A percentile compares a stretch with the other conserved stretches of the same genome.
phyloP scores from a whole-genome alignment of 2,113 vertebrate species.

The Sarotherodon lohbergeri region DNA sequence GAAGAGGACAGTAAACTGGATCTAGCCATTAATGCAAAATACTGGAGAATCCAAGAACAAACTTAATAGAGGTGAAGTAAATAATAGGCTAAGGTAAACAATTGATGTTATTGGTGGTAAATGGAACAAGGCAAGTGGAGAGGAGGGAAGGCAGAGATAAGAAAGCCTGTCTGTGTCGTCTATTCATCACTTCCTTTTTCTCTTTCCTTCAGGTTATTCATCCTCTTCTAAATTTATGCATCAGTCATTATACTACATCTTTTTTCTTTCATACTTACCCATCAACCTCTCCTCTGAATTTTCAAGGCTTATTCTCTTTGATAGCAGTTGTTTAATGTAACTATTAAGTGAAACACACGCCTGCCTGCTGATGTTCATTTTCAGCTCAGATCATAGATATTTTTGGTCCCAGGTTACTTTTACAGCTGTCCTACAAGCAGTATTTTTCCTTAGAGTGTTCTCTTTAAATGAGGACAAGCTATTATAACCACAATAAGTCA shows the following conservation, averaged over 20 bases:
- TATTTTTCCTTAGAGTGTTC: not conserved
- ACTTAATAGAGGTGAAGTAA: slow-evolving; percentile 42
- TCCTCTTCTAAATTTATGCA: slow-evolving; percentile 1
- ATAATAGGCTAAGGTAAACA: slow-evolving; percentile 37
- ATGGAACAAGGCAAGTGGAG: slow-evolving; percentile 31
- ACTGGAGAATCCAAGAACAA: slow-evolving; percentile 2
- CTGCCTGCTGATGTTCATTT: not conserved
- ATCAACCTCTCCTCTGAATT: not conserved
- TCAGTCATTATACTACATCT: not conserved
- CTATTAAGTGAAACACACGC: not conserved
- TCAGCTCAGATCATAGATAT: not conserved
- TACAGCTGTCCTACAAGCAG: not conserved
- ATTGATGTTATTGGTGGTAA: slow-evolving; percentile 12
- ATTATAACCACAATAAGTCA: not conserved
- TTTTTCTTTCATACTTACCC: not conserved
- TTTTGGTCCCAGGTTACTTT: not conserved
- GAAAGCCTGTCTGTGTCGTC: not conserved
- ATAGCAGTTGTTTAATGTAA: not conserved
- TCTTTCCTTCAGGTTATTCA: slow-evolving; percentile 13
- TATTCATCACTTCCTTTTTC: not conserved
- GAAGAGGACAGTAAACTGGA: not conserved
- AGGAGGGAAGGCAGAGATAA: not conserved
- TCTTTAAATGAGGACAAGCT: not conserved
- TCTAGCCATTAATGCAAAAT: slow-evolving; percentile 28
- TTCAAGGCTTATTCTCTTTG: not conserved